Base-by-base conservation (phyloP, 2,797 vertebrate species). In the Odontamblyopus rebecca region DNA sequence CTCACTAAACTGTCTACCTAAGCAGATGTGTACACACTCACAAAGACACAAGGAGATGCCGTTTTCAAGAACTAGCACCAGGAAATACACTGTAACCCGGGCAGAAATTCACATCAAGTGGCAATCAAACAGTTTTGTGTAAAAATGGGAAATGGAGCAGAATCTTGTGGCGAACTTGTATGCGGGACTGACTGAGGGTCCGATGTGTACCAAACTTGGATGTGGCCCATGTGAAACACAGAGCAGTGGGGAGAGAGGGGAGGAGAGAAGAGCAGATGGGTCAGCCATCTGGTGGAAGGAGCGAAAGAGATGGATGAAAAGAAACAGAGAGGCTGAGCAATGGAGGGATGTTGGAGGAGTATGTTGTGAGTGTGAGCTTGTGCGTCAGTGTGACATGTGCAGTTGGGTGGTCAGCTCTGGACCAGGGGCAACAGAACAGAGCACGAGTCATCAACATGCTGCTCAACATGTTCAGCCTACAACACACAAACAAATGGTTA, bases 211-310 rank as follows among this genome's bases (percentile, higher is more conserved):
- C 77, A 35, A 79, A 85, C 83, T 90, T 92, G 91, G 89, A 89
- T 81, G 78, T 77, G 30, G n/a, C 87, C 88, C 86, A 84, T 80
- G 80, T 78, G 84, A 93, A 86, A 87, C 80, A 76, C 74, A 73
- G 85, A 83, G 86, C 66, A 72, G 81, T 70, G 74, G 81, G 80
- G 82, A 78, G 83, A 69, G 67, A 76, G 74, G 75, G 81, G 78
- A 83, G 83, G 87, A 80, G 76, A 83, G 87, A 83, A 78, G 89
- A 93, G 92, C 93, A 95, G 93, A 94, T 94, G 93, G 93, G 93
- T 93, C 90, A 93, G 89, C 93, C 93, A 94, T 94, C 93, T 94
- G 93, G 84, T 91, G 89, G 86, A 92, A 88, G 79, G 87, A 90
- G 86, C 85, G 88, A 93, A 90, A 88, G 87, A 77, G 71, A 85